phyloP scores from a whole-genome alignment of 2,113 vertebrate genomes.

The Clinocottus analis region DNA sequence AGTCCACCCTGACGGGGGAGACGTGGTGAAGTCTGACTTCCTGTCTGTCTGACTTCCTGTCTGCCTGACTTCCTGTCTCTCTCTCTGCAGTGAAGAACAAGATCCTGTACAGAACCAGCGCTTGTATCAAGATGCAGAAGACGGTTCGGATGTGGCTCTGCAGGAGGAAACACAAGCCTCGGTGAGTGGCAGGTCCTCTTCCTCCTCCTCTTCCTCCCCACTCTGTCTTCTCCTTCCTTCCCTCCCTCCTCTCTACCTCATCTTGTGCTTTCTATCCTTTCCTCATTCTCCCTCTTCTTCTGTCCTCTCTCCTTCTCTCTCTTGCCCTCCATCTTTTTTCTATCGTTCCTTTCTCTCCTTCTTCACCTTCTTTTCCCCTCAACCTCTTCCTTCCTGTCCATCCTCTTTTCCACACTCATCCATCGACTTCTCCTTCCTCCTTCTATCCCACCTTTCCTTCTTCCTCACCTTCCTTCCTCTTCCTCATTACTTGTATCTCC shows the following conservation, averaged over 20 bases:
- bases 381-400: neutral
- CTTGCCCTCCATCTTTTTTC: too few species aligned
- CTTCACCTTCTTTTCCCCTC: neutral
- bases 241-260: neutral
- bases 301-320: neutral
- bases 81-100: constrained; percentile 92
- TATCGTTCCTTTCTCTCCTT: neutral
- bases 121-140: constrained; percentile 96
- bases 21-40: too few species aligned
- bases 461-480: neutral
- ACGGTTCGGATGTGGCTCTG: constrained; percentile 98
- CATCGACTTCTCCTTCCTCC: neutral
- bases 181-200: constrained; percentile 81
- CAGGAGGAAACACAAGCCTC: constrained; percentile 94
- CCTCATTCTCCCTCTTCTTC: neutral
- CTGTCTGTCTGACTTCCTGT: too few species aligned
- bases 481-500: neutral
- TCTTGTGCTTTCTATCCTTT: neutral
- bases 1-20: too few species aligned
- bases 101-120: constrained; percentile 90
- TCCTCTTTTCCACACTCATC: neutral
- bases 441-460: neutral
- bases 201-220: neutral
- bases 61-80: too few species aligned
- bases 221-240: neutral